Percentiles rank a stretch among this genome's conserved stretches.
These are phyloP conservation scores for Archocentrus centrarchus DNA, from an alignment of 2,113 vertebrate species.

Conservation along the genomic window DNA sequence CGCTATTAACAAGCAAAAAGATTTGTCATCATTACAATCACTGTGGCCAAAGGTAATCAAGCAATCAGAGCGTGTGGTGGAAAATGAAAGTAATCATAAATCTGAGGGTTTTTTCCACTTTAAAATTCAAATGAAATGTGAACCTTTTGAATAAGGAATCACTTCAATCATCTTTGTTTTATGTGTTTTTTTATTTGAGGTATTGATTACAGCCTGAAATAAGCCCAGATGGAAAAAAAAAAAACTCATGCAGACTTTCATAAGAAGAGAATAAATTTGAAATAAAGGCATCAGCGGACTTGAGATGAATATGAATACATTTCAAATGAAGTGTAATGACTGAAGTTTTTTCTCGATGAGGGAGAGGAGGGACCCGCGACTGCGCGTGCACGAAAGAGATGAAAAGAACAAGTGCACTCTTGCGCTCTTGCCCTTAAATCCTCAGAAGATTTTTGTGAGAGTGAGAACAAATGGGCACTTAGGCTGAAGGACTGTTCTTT, in stretches of 20 bases:
- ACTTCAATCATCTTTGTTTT: neutral
- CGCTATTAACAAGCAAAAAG: neutral
- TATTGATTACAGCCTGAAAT: constrained; percentile 28
- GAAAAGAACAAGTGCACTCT: constrained; percentile 17
- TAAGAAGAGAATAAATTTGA: neutral
- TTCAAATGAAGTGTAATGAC: constrained; percentile 41
- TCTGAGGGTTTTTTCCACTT: constrained; percentile 12
- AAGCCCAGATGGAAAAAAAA: neutral
- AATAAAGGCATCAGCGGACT: constrained; percentile 21
- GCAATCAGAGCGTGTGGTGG: constrained; percentile 41
- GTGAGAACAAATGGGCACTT: constrained; percentile 43
- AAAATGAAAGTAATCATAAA: constrained; percentile 33
- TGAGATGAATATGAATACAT: constrained; percentile 40
- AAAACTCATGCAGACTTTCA: neutral
- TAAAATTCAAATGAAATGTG: constrained; percentile 31
- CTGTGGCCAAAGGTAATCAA: constrained; percentile 30
- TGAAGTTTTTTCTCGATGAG: constrained; percentile 37
- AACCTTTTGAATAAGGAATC: constrained; percentile 32
- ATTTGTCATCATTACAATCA: constrained; percentile 46
- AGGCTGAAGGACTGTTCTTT: constrained; percentile 36
- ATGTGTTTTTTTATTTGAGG: constrained; percentile 6
- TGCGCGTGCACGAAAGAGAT: constrained; percentile 12
- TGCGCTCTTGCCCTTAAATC: constrained; percentile 26
- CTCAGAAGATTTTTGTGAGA: constrained; percentile 31
- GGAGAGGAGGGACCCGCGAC: neutral